Evolutionary conservation across 2,113 vertebrate species (phyloP).

Genomic region (Leucopsar rothschildi): DNA sequence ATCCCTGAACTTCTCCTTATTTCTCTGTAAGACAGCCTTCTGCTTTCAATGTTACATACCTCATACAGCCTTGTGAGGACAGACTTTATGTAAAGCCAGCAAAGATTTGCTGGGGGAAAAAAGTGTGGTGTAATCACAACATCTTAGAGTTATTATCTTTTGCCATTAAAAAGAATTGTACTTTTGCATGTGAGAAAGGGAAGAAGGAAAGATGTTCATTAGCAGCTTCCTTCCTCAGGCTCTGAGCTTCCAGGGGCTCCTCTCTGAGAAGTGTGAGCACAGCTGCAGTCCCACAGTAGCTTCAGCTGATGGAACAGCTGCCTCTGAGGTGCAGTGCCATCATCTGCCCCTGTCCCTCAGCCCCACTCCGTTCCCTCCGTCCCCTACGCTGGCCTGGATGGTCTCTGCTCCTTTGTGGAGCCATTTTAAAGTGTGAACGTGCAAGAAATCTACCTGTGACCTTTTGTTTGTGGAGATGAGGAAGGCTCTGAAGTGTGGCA

Average conservation of each 20-base stretch:
- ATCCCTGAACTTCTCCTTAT: not conserved
- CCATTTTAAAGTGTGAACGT: not conserved
- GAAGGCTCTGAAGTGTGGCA: not conserved
- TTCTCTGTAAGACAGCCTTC: not conserved
- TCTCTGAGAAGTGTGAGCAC: not conserved
- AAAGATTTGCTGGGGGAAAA: not conserved
- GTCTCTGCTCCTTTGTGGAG: not conserved
- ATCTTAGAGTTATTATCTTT: conserved; percentile 6
- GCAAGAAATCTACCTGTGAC: not conserved
- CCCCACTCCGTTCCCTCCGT: not conserved
- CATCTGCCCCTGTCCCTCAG: not conserved
- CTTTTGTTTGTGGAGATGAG: too few relatives aligned
- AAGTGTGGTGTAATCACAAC: not conserved
- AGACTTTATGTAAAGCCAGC: not conserved
- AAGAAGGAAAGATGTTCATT: conserved; percentile 46
- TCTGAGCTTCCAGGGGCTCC: not conserved
- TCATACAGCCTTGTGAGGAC: not conserved
- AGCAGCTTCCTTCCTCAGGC: conserved; percentile 42
- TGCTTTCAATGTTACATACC: not conserved
- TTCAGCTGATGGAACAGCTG: not conserved
- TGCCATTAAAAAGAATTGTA: conserved; percentile 11
- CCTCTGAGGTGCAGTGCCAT: not conserved
- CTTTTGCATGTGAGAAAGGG: not conserved
- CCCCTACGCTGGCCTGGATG: not conserved
- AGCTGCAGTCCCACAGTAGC: conserved; percentile 9